Evolutionary conservation across 2,797 vertebrate genomes (phyloP).

Genomic region (Streptopelia turtur): DNA sequence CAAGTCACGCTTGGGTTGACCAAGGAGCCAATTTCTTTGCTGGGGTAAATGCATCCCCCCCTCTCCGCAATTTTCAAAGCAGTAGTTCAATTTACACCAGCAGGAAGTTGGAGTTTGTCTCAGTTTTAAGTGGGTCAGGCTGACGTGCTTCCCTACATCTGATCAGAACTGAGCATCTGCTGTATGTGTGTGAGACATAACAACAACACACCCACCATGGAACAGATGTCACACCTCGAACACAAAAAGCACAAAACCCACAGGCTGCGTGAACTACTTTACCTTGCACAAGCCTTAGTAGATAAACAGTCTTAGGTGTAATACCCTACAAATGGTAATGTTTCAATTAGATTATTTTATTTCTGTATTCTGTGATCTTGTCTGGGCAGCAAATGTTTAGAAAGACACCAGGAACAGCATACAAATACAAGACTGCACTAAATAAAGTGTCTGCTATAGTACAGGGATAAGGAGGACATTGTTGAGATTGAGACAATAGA

Average conservation of each 20-base stretch:
- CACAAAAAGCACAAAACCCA: neutral
- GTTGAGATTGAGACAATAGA: neutral
- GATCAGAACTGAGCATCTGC: neutral
- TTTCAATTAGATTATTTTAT: neutral
- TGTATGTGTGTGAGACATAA: rapidly evolving
- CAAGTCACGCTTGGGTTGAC: neutral
- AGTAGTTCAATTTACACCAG: neutral
- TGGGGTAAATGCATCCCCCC: neutral
- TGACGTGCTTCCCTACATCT: neutral
- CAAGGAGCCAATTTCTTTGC: neutral
- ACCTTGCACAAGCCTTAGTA: neutral
- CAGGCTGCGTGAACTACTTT: neutral
- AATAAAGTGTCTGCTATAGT: neutral
- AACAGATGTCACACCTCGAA: neutral
- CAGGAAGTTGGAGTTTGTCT: neutral
- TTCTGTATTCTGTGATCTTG: neutral
- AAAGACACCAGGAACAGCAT: neutral
- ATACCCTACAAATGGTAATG: neutral
- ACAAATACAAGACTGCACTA: neutral
- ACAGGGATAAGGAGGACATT: neutral
- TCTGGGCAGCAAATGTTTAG: neutral
- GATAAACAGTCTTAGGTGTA: rapidly evolving
- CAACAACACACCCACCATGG: neutral
- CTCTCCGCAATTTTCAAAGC: neutral
- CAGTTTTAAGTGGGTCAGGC: neutral